Evolutionary conservation across 2,113 vertebrate species (phyloP).

Genomic region (Coregonus clupeaformis): DNA sequence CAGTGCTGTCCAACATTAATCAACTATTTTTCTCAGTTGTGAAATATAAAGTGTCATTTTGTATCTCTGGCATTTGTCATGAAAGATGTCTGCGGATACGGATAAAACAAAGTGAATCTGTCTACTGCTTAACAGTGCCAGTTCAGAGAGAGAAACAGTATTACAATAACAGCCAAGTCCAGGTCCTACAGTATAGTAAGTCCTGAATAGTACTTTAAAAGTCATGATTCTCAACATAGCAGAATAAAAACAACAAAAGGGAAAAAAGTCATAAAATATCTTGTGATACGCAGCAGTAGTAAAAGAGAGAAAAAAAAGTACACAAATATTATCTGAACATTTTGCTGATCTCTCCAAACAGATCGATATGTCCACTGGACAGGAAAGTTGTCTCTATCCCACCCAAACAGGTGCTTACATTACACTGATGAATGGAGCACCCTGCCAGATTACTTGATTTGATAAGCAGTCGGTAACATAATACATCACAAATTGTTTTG

Average conservation of each 20-base stretch:
- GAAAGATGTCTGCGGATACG: constrained; percentile 36
- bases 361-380: constrained; percentile 47
- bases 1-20: constrained; percentile 58
- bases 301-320: too few relatives aligned
- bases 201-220: too few relatives aligned
- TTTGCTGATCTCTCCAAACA: not conserved
- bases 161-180: too few relatives aligned
- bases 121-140: not conserved
- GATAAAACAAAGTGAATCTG: not conserved
- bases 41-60: not conserved
- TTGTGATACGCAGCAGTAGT: too few relatives aligned
- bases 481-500: constrained; percentile 85
- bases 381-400: constrained; percentile 68
- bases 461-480: constrained; percentile 79
- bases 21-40: constrained; percentile 36
- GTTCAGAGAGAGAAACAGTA: not conserved
- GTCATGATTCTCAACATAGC: too few relatives aligned
- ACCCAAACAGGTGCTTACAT: constrained; percentile 60
- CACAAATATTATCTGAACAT: too few relatives aligned
- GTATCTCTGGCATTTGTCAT: constrained; percentile 36
- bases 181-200: too few relatives aligned
- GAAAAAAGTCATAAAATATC: too few relatives aligned
- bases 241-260: too few relatives aligned
- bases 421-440: constrained; percentile 75
- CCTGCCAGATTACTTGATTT: constrained; percentile 81